Base-by-base conservation (phyloP, 2,888 invertebrate species). In the Eretmocerus hayati region DNA sequence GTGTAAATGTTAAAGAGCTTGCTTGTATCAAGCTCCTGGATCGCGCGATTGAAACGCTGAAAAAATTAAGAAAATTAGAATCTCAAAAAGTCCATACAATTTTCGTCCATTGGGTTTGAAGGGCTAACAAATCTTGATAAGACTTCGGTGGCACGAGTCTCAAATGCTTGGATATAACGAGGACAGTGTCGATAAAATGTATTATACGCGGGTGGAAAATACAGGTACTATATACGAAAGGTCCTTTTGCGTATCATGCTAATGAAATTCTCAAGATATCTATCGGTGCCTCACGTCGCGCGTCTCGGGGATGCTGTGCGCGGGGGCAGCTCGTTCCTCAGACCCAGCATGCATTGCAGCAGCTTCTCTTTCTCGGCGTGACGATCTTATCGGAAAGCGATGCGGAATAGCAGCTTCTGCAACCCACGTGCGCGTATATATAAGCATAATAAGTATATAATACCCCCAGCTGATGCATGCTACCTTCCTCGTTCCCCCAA, bases 201-300 rank as follows among this genome's bases (percentile, higher is more conserved):
- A n/a, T n/a, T n/a, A n/a, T n/a, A n/a, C n/a, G n/a, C n/a, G n/a
- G n/a, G n/a, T n/a, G n/a, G n/a, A n/a, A n/a, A n/a, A n/a, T n/a
- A n/a, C n/a, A 42, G 35, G 40, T 18, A 9, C 37, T 26, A 11
- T 18, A 21, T 41, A 36, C 37, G 33, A 31, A n/a, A 31, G 23
- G 30, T n/a, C n/a, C n/a, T n/a, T n/a, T 1, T n/a, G 15, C 31
- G 56, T 52, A 59, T 58, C 59, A 61, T 61, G 61, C 61, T 61
- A 61, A 61, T 61, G 61, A 61, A 61, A 61, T 61, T 61, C 61
- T 61, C 61, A 61, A 61, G 61, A 61, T 61, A 56, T 56, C 54
- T 59, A 61, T 61, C 59, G 46, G 26, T 26, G n/a, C n/a, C n/a
- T n/a, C n/a, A n/a, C n/a, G n/a, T 26, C 11, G 26, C 26, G 26